Evolutionary conservation across 2,113 vertebrate species (phyloP).

Genomic region (Ciconia stormi): DNA sequence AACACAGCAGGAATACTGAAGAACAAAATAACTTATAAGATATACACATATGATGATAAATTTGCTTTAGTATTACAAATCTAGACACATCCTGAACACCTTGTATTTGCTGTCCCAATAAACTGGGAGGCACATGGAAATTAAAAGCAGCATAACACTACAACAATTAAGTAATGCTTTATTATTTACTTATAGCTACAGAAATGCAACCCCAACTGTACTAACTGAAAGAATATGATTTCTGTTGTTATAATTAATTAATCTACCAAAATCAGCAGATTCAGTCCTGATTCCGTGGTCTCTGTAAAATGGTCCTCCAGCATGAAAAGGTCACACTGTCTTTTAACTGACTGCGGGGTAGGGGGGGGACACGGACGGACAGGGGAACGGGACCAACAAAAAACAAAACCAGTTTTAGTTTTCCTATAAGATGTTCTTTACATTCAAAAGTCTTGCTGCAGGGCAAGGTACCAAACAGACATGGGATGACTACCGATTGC

Average conservation of each 20-base stretch:
- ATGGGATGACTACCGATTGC: not conserved
- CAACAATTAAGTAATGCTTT: not conserved
- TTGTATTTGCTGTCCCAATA: not conserved
- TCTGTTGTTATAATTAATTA: not conserved
- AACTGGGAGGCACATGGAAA: not conserved
- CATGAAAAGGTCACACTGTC: not conserved
- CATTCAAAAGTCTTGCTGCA: not conserved
- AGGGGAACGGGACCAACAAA: too few relatives aligned
- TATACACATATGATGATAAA: fast-evolving
- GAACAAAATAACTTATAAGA: not conserved
- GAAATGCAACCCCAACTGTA: not conserved
- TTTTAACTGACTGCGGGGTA: not conserved
- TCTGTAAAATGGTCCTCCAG: not conserved
- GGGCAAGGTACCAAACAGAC: not conserved
- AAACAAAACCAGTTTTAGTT: not conserved
- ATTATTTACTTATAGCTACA: not conserved
- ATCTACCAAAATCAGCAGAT: not conserved
- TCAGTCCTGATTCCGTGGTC: not conserved
- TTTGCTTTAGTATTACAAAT: not conserved
- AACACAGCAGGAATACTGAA: not conserved
- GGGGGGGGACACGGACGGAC: too few relatives aligned
- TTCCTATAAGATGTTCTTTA: not conserved
- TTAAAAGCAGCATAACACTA: not conserved
- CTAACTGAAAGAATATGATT: not conserved
- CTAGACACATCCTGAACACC: not conserved